Conservation (phyloP, 2,888 invertebrate genomes). For the Hipparchia semele region DNA sequence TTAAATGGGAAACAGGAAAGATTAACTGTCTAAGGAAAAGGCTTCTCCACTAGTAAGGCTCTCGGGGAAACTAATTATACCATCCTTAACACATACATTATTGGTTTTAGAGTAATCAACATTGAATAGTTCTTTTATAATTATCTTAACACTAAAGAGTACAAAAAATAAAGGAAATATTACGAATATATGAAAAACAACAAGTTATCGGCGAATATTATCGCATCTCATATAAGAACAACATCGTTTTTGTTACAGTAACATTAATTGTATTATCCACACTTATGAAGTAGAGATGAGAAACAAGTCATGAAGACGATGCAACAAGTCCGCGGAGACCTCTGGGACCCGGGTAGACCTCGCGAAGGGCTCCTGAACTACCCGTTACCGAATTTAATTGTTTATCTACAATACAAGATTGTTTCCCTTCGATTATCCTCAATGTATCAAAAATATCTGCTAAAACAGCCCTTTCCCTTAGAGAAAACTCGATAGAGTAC, state of each 20-base stretch:
- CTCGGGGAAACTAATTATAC: constrained; percentile 80
- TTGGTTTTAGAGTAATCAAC: constrained; percentile 82
- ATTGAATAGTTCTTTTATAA: constrained; percentile 82
- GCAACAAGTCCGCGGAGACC: constrained; percentile 44
- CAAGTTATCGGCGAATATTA: constrained; percentile 78
- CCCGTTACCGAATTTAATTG: constrained; percentile 44
- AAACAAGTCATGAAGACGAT: constrained; percentile 53
- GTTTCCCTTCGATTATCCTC: constrained; percentile 80
- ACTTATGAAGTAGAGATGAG: constrained; percentile 68
- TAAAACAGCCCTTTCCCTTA: constrained; percentile 82
- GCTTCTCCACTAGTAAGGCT: constrained; percentile 77
- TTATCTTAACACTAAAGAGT: constrained; percentile 82
- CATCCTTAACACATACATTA: constrained; percentile 77
- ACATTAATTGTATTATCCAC: constrained; percentile 72
- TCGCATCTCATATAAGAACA: constrained; percentile 82
- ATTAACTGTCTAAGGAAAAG: constrained; percentile 78
- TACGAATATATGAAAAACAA: constrained; percentile 83
- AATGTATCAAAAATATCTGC: constrained; percentile 83
- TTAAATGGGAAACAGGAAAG: constrained; percentile 51
- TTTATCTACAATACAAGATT: constrained; percentile 63
- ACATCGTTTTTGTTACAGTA: constrained; percentile 80
- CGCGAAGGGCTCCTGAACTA: constrained; percentile 32
- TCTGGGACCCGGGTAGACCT: constrained; percentile 36
- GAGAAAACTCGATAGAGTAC: constrained; percentile 79
- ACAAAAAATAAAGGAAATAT: constrained; percentile 84